Percentiles rank a stretch among this genome's conserved stretches.
These are phyloP conservation scores for Tinea semifulvella DNA, from an alignment of 2,888 invertebrate genomes.

Conservation along the genomic window DNA sequence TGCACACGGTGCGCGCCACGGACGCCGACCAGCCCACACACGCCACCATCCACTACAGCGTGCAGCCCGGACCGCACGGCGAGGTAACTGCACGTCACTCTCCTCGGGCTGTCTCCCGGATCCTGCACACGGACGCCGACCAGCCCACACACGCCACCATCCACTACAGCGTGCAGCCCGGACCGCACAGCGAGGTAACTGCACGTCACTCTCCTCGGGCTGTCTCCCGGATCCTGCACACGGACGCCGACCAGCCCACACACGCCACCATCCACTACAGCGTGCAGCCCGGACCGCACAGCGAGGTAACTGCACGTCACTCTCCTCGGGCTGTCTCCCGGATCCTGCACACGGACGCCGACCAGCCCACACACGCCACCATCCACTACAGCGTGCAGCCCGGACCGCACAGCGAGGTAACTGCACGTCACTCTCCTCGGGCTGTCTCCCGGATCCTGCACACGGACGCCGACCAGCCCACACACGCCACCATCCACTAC, in stretches of 20 bases:
- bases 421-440: constrained; percentile 42
- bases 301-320: constrained; percentile 54
- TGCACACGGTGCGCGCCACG: constrained; percentile 80
- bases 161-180: constrained; percentile 82
- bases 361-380: constrained; percentile 90
- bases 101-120: too few species aligned
- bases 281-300: constrained; percentile 79
- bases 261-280: constrained; percentile 88
- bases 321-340: constrained; percentile 74
- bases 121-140: not conserved
- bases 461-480: constrained; percentile 88
- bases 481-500: constrained; percentile 87
- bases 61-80: constrained; percentile 80
- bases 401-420: constrained; percentile 74
- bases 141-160: constrained; percentile 38
- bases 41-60: constrained; percentile 85
- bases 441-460: constrained; percentile 79
- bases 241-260: constrained; percentile 89
- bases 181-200: constrained; percentile 72
- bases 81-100: constrained; percentile 48
- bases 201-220: too few species aligned
- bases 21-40: constrained; percentile 91
- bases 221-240: constrained; percentile 78
- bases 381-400: constrained; percentile 84
- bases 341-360: constrained; percentile 83